These are phyloP conservation scores for Apis laboriosa DNA, from an alignment of 1,140 invertebrate species.

Conservation along the genomic window DNA sequence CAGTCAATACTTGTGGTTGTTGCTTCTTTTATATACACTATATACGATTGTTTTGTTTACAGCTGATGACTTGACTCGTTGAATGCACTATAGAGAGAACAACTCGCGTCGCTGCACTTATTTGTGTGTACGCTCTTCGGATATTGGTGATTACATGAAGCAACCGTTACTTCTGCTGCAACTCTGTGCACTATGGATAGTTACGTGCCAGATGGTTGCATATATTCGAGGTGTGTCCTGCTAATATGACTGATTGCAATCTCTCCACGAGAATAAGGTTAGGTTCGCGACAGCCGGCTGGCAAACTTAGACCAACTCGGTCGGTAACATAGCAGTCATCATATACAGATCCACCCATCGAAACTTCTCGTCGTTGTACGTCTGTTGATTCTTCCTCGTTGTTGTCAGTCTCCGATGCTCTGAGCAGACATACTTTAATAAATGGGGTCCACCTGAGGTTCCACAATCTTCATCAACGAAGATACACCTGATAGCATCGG, in stretches of 20 bases:
- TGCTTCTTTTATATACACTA: too few relatives aligned
- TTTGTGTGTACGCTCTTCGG: background rate
- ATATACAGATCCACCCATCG: background rate
- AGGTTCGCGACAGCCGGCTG: constrained; percentile 23
- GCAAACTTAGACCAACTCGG: constrained; percentile 24
- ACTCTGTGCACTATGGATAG: constrained; percentile 34
- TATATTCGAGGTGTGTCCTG: constrained; percentile 66
- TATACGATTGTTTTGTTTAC: too few relatives aligned
- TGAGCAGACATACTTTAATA: constrained; percentile 72
- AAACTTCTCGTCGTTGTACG: background rate
- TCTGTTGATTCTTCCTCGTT: constrained; percentile 22
- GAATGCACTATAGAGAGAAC: background rate
- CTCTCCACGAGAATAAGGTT: constrained; percentile 52
- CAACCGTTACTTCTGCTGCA: constrained; percentile 60
- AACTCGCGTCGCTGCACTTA: background rate
- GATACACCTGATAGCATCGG: constrained; percentile 75
- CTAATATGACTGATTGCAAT: constrained; percentile 75
- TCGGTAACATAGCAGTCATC: background rate
- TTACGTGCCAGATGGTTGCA: constrained; percentile 65
- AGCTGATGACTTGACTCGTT: too few relatives aligned
- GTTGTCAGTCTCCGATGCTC: constrained; percentile 40
- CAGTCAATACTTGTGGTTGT: too few relatives aligned
- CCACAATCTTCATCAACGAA: constrained; percentile 76
- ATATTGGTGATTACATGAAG: constrained; percentile 56
- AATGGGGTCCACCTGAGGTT: constrained; percentile 74